Evolutionary conservation across 1,140 invertebrate genomes (phyloP).

Genomic region (Monomorium pharaonis): DNA sequence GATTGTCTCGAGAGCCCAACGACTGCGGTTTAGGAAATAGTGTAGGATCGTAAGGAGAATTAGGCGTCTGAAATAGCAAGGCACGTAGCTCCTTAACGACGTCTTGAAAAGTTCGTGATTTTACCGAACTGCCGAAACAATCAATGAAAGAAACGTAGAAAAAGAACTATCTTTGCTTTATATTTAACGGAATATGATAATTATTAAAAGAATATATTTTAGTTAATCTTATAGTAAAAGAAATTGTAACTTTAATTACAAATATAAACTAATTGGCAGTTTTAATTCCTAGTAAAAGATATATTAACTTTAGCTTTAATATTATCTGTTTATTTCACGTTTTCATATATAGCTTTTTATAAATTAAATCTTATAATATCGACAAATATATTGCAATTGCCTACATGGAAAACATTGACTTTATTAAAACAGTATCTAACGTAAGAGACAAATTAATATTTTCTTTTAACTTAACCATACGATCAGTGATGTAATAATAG

Average conservation of each 20-base stretch:
- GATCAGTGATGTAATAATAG: not conserved
- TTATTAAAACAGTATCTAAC: not conserved
- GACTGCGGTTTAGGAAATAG: constrained; percentile 76
- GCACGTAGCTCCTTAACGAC: constrained; percentile 75
- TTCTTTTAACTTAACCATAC: not conserved
- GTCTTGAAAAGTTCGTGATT: constrained; percentile 76
- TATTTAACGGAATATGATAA: not conserved
- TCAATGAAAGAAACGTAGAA: constrained; percentile 57
- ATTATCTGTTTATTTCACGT: not conserved
- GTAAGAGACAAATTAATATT: not conserved
- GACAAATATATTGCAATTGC: not conserved
- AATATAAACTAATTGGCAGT: not conserved
- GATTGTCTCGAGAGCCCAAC: constrained; percentile 73
- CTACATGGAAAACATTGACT: not conserved
- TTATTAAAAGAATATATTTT: not conserved
- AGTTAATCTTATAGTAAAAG: not conserved
- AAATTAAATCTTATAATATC: not conserved
- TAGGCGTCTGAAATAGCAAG: constrained; percentile 75
- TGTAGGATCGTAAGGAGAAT: constrained; percentile 75
- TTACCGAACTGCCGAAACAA: constrained; percentile 67
- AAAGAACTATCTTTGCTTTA: constrained; percentile 30
- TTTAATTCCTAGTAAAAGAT: not conserved
- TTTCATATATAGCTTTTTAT: not conserved
- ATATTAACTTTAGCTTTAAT: not conserved
- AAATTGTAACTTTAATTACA: not conserved